Base-by-base conservation (phyloP, 2,888 invertebrate genomes). In the Parnassius orleans region DNA sequence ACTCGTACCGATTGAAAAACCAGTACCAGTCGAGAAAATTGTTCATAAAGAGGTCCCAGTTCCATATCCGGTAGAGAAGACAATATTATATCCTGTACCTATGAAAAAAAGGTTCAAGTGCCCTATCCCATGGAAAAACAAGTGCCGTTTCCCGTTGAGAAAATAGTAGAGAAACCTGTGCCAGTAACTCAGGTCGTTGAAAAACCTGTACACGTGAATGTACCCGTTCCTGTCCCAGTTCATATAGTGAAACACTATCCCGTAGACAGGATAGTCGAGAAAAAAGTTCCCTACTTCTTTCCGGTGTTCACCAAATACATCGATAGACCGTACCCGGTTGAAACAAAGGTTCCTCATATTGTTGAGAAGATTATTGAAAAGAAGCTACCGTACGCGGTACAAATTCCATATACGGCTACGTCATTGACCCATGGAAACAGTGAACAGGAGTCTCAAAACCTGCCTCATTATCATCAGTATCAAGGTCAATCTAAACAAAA, bases 321-420 rank as follows among this genome's bases (percentile, higher is more conserved):
- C 1, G 85, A 88, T 52, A 87, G 85, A 71, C 92, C 93, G 0
- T 92, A 90, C 63, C 86, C 90, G 0, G 86, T 92, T 0, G 93
- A 92, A 68, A 90, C 89, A 61, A 76, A 80, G 63, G 84, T 92
- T 2, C 89, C 90, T 11, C 87, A 88, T 57, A 81, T 86, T 0
- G 87, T 92, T 0, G 93, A 93, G 57, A 92, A 87, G 67, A 83
- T 92, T 19, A 81, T 92, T 0, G 92, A 93, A 68, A 92, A 87
- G 67, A 87, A 90, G 48, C 87, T 93, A 2, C 93, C 93, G 0
- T 92, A 93, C 73, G 93, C 86, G 0, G 86, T 94, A 0, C 92
- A 94, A 70, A 85, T 92, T 2, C 92, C 93, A 0, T 92, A 84
- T 68, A 84, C 83, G 7, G 85, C 85, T 0, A 87, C 78, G 61